phyloP scores from a whole-genome alignment of 2,888 invertebrate species.

The Marasmarcha lunaedactyla region DNA sequence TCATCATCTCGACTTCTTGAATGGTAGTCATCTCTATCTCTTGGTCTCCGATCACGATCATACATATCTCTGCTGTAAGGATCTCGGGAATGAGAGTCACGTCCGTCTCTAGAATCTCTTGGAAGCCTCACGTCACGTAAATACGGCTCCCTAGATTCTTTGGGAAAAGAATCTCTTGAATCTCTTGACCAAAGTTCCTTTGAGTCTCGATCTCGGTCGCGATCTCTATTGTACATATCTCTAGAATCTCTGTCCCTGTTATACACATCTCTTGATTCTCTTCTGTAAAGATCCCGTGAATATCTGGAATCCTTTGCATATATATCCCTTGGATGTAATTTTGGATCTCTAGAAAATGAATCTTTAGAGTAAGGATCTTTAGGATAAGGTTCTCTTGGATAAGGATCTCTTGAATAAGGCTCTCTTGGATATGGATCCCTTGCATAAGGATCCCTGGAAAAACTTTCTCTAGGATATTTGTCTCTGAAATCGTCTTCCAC shows the following conservation, averaged over 20 bases:
- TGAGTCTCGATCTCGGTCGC: no score
- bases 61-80: background rate
- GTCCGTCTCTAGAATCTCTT: background rate
- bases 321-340: no score
- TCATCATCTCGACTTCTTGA: background rate
- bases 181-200: background rate
- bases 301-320: no score
- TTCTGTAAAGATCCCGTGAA: no score
- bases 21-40: background rate
- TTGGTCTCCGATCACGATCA: background rate
- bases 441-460: constrained; percentile 12
- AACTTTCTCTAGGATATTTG: constrained; percentile 15
- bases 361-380: no score
- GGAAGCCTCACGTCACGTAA: background rate
- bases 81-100: background rate
- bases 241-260: no score
- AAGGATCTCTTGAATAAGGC: background rate
- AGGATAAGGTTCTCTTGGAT: background rate
- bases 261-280: no score
- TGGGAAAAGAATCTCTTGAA: background rate
- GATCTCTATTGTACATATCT: no score
- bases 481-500: constrained; percentile 24
- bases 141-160: background rate
- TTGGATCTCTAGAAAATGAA: no score
- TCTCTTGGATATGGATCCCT: background rate